Percentiles rank a stretch among this genome's conserved stretches.
These are phyloP conservation scores for Nesidiocoris tenuis DNA, from an alignment of 2,888 invertebrate genomes.

Conservation along the genomic window DNA sequence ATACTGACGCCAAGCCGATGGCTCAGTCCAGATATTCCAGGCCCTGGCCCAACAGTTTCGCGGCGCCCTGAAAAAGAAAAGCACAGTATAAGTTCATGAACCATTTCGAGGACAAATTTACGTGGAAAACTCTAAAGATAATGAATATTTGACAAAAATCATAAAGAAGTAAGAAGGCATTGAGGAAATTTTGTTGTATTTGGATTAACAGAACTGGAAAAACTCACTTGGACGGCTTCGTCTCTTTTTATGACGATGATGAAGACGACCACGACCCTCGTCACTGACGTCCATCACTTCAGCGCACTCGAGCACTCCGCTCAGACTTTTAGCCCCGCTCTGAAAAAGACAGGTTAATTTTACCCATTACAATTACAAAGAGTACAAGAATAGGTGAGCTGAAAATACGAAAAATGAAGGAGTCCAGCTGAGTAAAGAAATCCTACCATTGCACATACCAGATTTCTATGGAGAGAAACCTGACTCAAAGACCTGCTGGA, in stretches of 20 bases:
- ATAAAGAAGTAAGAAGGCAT: too few relatives aligned
- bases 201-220: too few relatives aligned
- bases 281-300: slow-evolving; percentile 44
- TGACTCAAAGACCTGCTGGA: slow-evolving; percentile 47
- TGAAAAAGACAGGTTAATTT: slow-evolving; percentile 4
- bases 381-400: too few relatives aligned
- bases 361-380: neutral
- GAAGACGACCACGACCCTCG: slow-evolving; percentile 44
- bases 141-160: too few relatives aligned
- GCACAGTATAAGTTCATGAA: too few relatives aligned
- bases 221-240: slow-evolving; percentile 41
- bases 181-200: too few relatives aligned
- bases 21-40: slow-evolving; percentile 21
- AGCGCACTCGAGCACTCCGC: slow-evolving; percentile 46
- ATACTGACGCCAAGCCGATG: neutral
- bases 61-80: slow-evolving; percentile 33
- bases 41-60: slow-evolving; percentile 31
- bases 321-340: slow-evolving; percentile 47
- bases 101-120: too few relatives aligned
- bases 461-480: slow-evolving; percentile 45
- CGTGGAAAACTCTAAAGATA: too few relatives aligned
- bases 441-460: slow-evolving; percentile 43
- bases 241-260: slow-evolving; percentile 46
- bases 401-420: too few relatives aligned
- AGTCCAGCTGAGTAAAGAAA: too few relatives aligned